Base-by-base conservation (phyloP, 2,797 vertebrate genomes). In the Etheostoma perlongum region DNA sequence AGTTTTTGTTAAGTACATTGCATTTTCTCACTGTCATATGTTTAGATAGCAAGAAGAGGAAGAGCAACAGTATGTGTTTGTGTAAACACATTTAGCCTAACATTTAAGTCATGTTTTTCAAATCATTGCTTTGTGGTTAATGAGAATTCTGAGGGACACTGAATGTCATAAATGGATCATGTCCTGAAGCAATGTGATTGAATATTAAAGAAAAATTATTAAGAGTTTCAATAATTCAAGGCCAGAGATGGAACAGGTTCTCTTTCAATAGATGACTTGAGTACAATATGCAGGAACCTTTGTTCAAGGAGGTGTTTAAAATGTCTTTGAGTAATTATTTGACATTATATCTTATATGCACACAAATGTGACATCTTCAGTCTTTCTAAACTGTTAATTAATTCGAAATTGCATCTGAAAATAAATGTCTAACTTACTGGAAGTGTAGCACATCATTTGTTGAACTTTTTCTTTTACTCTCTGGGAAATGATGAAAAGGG, bases 191-290 rank as follows among this genome's bases (percentile, higher is more conserved):
- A 79, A 65, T 30, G 23, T 69, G 63, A 76, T 44, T 84, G 57
- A 83, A 87, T 89, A 76, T 73, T 81, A 74, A 73, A 66, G 46
- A 78, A 72, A 86, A 65, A 81, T 81, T 81, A 89, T 90, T 83
- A 85, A 58, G 33, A 74, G 57, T 67, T 61, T 63, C 33, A 60
- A 57, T 67, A 74, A 78, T 69, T 77, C 74, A 80, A 76, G 81
- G 73, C 86, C 77, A 86, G 48, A 44, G 68, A 85, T 59, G 52
- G 59, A 83, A 62, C 72, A 74, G 74, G 52, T 59, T 70, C 71
- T 76, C 71, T 72, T 72, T 72, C 67, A 81, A 57, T 65, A 73
- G 77, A 88, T n/a, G 80, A 76, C 58, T 33, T 25, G 8, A 75
- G 82, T 88, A 59, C 89, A 89, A 88, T 72, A 87, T 88, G 80